Base-by-base conservation (phyloP, 2,113 vertebrate genomes). In the Rattus rattus region DNA sequence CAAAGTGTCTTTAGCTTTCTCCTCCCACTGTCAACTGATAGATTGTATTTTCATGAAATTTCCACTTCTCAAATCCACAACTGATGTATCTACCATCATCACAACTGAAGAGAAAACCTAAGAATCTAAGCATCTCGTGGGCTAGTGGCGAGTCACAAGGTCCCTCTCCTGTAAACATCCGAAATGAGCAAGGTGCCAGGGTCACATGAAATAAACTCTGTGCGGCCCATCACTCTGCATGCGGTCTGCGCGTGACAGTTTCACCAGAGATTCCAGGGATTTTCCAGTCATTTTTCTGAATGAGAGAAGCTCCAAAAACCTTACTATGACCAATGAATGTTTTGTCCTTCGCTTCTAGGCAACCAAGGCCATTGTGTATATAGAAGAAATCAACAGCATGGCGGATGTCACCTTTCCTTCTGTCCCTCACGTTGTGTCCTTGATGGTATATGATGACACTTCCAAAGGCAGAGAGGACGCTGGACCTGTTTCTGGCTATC, bases 371-470 rank as follows among this genome's bases (percentile, higher is more conserved):
- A 99, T 99, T 79, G 99, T 99, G 72, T 99, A 99, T 96, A 99
- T 99, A 49, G 99, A 99, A 98, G 99, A 99, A 98, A 98, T 98
- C 94, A 99, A 99, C 98, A 99, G 99, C 97, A 99, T 99, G 99
- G 99, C 99, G 2, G 99, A 99, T 30, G 99, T 99, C 97, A 99
- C 99, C 65, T 99, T 99, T 98, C 99, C 99, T 17, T 99, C 99
- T 0, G 97, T 99, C 88, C 99, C 99, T 85, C 99, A 99, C 91
- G 98, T 99, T 81, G 98, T 98, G 67, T 99, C 99, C 10, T 98
- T 99, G 93, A 97, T 99, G 96, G 98, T 99, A 93, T 99, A 99
- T 33, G 99, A 99, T 69, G 98, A 99, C 96, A 97, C 98, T 56
- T 98, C 97, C 70, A 97, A 96, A 98, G 98, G 98, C 16, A 97